These are phyloP conservation scores for Coelinius sp. DNA, from an alignment of 2,888 invertebrate genomes.

Conservation along the genomic window DNA sequence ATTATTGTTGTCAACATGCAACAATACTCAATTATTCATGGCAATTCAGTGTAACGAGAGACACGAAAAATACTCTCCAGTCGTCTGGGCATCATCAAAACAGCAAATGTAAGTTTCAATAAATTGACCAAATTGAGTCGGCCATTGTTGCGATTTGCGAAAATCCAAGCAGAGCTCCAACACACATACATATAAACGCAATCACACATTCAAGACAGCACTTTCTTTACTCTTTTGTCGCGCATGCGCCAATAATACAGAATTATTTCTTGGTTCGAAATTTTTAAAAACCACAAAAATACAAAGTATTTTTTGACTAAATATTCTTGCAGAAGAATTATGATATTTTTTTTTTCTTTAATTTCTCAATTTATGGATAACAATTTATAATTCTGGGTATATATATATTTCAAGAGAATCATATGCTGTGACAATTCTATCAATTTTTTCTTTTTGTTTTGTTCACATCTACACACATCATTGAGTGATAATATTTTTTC, in stretches of 20 bases:
- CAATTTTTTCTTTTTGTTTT: no score
- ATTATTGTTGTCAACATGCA: neutral
- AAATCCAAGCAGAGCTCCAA: slow-evolving; percentile 29
- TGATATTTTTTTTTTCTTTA: no score
- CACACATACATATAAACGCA: neutral
- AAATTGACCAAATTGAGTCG: slow-evolving; percentile 61
- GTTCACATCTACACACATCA: no score
- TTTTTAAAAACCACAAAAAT: slow-evolving; percentile 14
- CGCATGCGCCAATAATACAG: slow-evolving; percentile 60
- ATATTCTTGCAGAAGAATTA: no score
- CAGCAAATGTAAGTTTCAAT: slow-evolving; percentile 52
- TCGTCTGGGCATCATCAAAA: neutral
- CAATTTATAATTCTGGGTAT: no score
- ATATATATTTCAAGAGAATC: no score
- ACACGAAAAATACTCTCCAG: neutral
- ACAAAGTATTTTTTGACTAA: neutral
- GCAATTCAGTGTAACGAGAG: neutral
- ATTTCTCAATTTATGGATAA: no score
- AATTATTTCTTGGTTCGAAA: slow-evolving; percentile 58
- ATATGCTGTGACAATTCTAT: no score
- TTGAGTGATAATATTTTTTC: no score
- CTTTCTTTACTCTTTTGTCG: slow-evolving; percentile 59
- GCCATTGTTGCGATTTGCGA: slow-evolving; percentile 68
- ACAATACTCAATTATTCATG: neutral
- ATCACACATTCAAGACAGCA: slow-evolving; percentile 50